Base-by-base conservation (phyloP, 1,140 invertebrate genomes). In the Philotrypesis tridentata region DNA sequence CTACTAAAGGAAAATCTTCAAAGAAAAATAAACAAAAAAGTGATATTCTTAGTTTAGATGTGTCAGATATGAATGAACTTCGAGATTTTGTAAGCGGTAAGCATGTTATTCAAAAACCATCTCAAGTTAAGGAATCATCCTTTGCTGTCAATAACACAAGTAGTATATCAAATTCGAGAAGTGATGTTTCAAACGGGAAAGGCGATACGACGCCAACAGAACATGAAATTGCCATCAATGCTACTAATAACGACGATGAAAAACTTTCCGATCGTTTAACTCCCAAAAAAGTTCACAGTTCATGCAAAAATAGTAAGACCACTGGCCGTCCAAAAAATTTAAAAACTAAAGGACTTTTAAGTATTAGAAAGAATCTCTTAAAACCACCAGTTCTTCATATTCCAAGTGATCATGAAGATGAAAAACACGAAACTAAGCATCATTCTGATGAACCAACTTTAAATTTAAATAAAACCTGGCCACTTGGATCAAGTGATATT, bases 51-150 rank as follows among this genome's bases (percentile, higher is more conserved):
- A 60, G 87, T 0, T 89, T 91, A 8, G 90, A 91, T 80, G 87
- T 90, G 0, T 90, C 89, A 0, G 89, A 91, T 77, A 84, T 86
- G 1, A 85, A 87, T 63, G 89, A 89, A 0, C 88, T 91, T 31
- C 75, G 90, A 23, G 86, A 91, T 79, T 78, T 90, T 0, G 88
- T 90, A 33, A 78, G 31, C 14, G 68, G 68, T 21, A 84, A 85
- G 86, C 2, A 89, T 88, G 88, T 85, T 87, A 48, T 81, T 9
- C 85, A 86, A 60, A 89, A 88, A 77, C 37, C 77, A 33, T 60
- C 48, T 1, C 83, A 29, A 5, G 48, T 77, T 21, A 87, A 86
- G 73, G 82, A 84, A 71, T 67, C 81, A 29, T 29, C 80, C 9
- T 9, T 23, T 61, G 6, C 23, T 4, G 9, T 27, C 55, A 43